Base-by-base conservation (phyloP, 2,113 vertebrate species). In the Phaethon lepturus region DNA sequence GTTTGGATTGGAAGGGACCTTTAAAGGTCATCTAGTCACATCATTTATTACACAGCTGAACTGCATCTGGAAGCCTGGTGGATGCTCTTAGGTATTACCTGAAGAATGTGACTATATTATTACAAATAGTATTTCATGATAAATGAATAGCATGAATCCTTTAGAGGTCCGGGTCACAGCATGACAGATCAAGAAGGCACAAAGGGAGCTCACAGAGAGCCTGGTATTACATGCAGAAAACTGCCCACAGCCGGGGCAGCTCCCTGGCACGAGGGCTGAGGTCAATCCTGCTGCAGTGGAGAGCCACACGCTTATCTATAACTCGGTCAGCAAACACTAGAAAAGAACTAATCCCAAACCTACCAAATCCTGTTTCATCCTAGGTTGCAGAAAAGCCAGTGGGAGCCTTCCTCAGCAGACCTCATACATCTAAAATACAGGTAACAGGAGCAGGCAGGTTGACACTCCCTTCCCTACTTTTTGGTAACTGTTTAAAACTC, bases 381-480 rank as follows among this genome's bases (percentile, higher is more conserved):
- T 13, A 2, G 0, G 0, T 13, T n/a, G 56, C 47, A 89, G 50
- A 59, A 81, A 67, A 84, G 7, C 24, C 72, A 66, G 8, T 5
- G 17, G 35, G 31, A 75, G 29, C 25, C 16, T 84, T 38, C 28
- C 47, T 23, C 6, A 1, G 3, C 31, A 59, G 26, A 47, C 28
- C 52, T 2, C 9, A 4, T 0, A 6, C 47, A 19, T 10, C 69
- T 28, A 40, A 20, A 24, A 11, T 0, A 2, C 0, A 1, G 62
- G 42, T 9, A 33, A 18, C 7, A 3, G 60, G 33, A 69, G n/a
- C 33, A 26, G 64, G 68, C 47, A 63, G 59, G 42, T 6, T 25
- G 22, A 33, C 17, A 4, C 28, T 56, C 47, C 44, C 24, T 33
- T 28, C 42, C 77, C 56, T 29, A 7, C 17, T 17, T 78, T 71